phyloP scores from a whole-genome alignment of 2,888 invertebrate species.

The Andrena haemorrhoa region DNA sequence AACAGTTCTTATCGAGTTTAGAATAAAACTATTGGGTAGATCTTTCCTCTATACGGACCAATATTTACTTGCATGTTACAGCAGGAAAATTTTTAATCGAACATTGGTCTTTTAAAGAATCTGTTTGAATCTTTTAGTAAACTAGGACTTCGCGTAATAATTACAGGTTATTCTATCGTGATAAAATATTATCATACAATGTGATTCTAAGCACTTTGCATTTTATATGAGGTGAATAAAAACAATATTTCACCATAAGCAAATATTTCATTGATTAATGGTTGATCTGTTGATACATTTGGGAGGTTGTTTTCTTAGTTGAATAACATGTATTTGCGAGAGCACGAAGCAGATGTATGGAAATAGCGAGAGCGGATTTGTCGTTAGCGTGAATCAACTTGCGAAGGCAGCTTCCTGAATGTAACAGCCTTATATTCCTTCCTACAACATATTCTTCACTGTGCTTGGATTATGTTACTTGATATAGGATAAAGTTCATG shows the following conservation, averaged over 20 bases:
- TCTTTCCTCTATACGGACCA: conserved; percentile 21
- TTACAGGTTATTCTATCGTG: conserved; percentile 69
- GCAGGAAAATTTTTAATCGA: conserved; percentile 69
- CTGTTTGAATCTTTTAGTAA: conserved; percentile 63
- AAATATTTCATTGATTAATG: conserved; percentile 84
- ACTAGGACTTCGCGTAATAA: conserved; percentile 63
- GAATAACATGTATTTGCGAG: conserved; percentile 6
- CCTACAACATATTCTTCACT: conserved; percentile 77
- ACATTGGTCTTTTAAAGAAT: conserved; percentile 63
- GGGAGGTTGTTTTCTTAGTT: conserved; percentile 84
- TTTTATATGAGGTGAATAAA: conserved; percentile 84
- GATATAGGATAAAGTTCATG: conserved; percentile 36
- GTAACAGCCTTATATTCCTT: conserved; percentile 84
- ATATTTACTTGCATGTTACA: conserved; percentile 38
- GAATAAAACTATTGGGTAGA: conserved; percentile 30
- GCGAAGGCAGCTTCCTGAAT: conserved; percentile 84
- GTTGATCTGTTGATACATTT: conserved; percentile 80
- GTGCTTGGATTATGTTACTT: conserved; percentile 67
- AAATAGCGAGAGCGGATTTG: neutral
- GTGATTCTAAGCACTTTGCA: conserved; percentile 82
- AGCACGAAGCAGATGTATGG: neutral
- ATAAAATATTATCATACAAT: conserved; percentile 75
- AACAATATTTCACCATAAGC: conserved; percentile 81
- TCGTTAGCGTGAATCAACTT: conserved; percentile 52
- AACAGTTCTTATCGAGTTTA: conserved; percentile 15